These are phyloP conservation scores for Drosophila kambysellisi DNA, from an alignment of 2,888 invertebrate genomes.

Conservation along the genomic window DNA sequence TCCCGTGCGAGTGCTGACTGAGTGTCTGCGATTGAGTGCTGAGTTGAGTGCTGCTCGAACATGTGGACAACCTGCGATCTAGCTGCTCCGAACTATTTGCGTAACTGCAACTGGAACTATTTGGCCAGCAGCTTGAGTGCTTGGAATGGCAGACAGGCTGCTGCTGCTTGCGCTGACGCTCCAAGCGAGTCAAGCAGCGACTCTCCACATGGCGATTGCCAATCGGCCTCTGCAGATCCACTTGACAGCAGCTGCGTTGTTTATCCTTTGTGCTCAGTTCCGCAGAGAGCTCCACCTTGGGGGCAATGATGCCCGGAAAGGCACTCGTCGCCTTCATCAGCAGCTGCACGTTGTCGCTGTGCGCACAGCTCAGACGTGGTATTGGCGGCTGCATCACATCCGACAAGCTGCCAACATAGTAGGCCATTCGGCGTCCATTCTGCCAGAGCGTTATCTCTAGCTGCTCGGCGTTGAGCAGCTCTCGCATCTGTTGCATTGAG, in stretches of 20 bases:
- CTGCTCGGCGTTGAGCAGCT: conserved; percentile 73
- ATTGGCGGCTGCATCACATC: conserved; percentile 77
- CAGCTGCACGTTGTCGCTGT: conserved; percentile 80
- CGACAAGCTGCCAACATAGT: conserved; percentile 80
- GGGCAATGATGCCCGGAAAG: conserved; percentile 84
- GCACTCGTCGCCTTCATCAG: conserved; percentile 83
- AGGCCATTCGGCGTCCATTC: conserved; percentile 83
- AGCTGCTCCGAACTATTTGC: conserved; percentile 20
- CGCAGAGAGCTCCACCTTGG: conserved; percentile 83
- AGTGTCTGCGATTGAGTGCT: conserved; percentile 62
- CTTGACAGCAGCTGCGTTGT: conserved; percentile 25
- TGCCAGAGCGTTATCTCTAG: conserved; percentile 84
- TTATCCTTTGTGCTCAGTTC: conserved; percentile 65
- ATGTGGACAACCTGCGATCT: conserved; percentile 64
- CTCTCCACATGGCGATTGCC: conserved; percentile 42
- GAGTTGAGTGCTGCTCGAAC: conserved; percentile 66
- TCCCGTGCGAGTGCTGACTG: conserved; percentile 53
- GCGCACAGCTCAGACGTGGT: conserved; percentile 74
- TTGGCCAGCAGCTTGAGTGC: conserved; percentile 41
- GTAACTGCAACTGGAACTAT: conserved; percentile 19
- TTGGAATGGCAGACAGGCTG: conserved; percentile 81
- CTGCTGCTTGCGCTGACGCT: conserved; percentile 77
- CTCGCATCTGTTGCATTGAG: conserved; percentile 73
- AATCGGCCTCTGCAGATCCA: conserved; percentile 19
- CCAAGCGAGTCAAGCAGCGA: conserved; percentile 41